phyloP scores from a whole-genome alignment of 2,888 invertebrate species.

The Amiota communis region DNA sequence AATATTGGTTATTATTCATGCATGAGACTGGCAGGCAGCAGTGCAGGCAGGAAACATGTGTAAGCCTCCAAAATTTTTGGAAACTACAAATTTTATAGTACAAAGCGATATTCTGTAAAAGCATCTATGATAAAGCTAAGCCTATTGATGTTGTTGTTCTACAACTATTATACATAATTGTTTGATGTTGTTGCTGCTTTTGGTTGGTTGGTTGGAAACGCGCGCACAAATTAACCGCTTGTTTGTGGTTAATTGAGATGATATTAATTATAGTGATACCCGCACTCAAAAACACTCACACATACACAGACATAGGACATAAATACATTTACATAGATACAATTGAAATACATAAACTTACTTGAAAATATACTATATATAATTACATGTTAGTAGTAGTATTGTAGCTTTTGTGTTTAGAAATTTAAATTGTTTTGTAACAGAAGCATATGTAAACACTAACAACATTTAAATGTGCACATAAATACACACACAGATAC shows the following conservation, averaged over 20 bases:
- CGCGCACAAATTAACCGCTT: slow-evolving; percentile 59
- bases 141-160: neutral
- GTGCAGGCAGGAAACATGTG: too few species aligned
- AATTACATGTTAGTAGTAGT: neutral
- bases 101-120: too few species aligned
- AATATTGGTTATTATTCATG: neutral
- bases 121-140: neutral
- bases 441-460: slow-evolving; percentile 62
- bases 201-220: slow-evolving; percentile 42
- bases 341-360: slow-evolving; percentile 52
- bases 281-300: slow-evolving; percentile 42
- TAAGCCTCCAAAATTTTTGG: too few species aligned
- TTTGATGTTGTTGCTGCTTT: neutral
- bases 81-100: too few species aligned
- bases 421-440: slow-evolving; percentile 61
- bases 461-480: slow-evolving; percentile 62
- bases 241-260: slow-evolving; percentile 67
- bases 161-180: neutral
- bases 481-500: slow-evolving; percentile 36
- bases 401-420: neutral
- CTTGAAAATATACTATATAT: neutral
- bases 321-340: slow-evolving; percentile 41
- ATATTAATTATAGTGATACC: slow-evolving; percentile 58
- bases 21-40: neutral
- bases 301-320: slow-evolving; percentile 33